Percentiles rank a stretch among this genome's conserved stretches.
phyloP scores from a whole-genome alignment of 2,113 vertebrate species.

The Anas platyrhynchos region DNA sequence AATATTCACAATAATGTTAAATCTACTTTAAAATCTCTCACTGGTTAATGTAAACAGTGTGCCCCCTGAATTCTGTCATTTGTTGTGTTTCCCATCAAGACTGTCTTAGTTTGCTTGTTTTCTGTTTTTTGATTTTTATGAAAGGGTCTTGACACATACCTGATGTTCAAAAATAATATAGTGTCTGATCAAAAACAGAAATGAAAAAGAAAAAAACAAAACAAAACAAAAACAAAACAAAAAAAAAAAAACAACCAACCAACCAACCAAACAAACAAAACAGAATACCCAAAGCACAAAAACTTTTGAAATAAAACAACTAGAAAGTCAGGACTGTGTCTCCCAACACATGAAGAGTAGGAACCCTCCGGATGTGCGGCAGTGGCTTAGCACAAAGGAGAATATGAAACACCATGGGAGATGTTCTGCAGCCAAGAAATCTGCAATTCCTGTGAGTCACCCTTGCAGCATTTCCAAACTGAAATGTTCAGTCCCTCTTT shows the following conservation, averaged over 20 bases:
- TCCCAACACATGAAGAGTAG: not conserved
- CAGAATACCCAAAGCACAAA: not conserved
- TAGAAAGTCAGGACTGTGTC: not conserved
- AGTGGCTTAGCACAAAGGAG: not conserved
- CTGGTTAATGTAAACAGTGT: not conserved
- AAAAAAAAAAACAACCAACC: not conserved
- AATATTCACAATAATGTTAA: accelerated
- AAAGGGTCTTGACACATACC: not conserved
- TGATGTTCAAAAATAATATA: accelerated
- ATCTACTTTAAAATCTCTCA: not conserved
- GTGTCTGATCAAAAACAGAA: not conserved
- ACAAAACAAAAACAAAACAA: not conserved
- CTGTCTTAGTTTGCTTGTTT: not conserved
- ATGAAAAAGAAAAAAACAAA: not conserved
- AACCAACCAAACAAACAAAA: not conserved
- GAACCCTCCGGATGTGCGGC: not conserved
- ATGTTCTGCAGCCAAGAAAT: not conserved
- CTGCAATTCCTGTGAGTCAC: not conserved
- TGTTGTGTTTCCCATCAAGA: not conserved
- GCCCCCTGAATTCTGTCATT: not conserved
- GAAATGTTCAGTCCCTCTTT: not conserved
- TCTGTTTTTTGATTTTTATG: not conserved
- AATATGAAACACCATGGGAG: not conserved
- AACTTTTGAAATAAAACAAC: not conserved
- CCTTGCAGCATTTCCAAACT: not conserved